These are phyloP conservation scores for Orgyia antiqua DNA, from an alignment of 2,888 invertebrate genomes.

Conservation along the genomic window DNA sequence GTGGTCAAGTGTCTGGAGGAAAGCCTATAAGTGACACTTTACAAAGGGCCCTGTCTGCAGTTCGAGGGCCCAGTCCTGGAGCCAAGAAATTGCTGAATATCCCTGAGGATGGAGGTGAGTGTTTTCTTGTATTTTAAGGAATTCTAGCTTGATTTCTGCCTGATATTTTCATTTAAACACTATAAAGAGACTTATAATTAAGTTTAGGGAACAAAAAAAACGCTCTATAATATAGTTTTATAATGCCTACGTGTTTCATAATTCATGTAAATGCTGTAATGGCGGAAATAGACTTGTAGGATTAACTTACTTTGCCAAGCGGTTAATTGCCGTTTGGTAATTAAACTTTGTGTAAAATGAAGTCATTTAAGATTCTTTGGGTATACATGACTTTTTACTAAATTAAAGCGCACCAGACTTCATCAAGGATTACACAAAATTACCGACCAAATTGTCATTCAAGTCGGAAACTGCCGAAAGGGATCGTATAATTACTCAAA, in stretches of 20 bases:
- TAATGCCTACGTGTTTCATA: no score
- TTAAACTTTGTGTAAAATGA: no score
- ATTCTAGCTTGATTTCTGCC: no score
- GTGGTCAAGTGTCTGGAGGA: slow-evolving; percentile 42
- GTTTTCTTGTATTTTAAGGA: background rate
- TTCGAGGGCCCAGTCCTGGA: slow-evolving; percentile 70
- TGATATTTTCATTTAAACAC: no score
- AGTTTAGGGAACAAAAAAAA: no score
- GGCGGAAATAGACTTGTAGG: no score
- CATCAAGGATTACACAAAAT: slow-evolving; percentile 5
- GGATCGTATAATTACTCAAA: slow-evolving; percentile 38
- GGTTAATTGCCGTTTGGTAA: no score
- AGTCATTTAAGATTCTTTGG: no score
- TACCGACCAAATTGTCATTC: slow-evolving; percentile 14
- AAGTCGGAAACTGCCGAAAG: slow-evolving; percentile 27
- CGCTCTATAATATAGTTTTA: no score
- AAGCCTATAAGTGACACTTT: slow-evolving; percentile 75
- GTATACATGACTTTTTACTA: background rate
- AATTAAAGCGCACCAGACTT: background rate
- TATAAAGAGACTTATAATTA: no score
- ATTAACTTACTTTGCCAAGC: no score
- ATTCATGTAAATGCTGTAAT: no score
- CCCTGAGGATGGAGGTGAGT: slow-evolving; percentile 74
- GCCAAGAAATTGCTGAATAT: slow-evolving; percentile 75
- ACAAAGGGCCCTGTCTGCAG: slow-evolving; percentile 72